A percentile compares a stretch with the other conserved stretches of the same genome.
Evolutionary conservation across 92 coral and sea anemone genomes (phyloP).

Genomic region (Siderastrea siderea): DNA sequence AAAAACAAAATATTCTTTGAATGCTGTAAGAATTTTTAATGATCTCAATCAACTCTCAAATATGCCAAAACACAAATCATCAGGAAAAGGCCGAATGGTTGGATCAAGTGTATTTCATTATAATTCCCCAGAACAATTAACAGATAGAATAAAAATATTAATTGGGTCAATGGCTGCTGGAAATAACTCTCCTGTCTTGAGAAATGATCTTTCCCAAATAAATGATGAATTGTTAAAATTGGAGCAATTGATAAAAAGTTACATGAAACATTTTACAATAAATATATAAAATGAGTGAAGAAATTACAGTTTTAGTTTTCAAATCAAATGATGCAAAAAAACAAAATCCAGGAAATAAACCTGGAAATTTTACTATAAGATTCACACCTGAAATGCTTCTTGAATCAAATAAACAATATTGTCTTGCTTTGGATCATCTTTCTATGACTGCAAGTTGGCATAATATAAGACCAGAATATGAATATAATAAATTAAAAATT

Average conservation of each 20-base stretch:
- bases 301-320: not conserved
- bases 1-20: too few species aligned
- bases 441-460: too few species aligned
- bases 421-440: too few species aligned
- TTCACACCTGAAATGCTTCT: not conserved
- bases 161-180: not conserved
- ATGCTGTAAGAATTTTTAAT: too few species aligned
- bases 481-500: conserved; percentile 3
- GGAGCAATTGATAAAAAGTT: not conserved
- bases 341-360: not conserved
- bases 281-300: not conserved
- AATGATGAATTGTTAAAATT: not conserved
- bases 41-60: too few species aligned
- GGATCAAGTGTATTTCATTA: too few species aligned
- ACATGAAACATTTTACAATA: too few species aligned
- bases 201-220: not conserved
- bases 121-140: too few species aligned
- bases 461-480: not conserved
- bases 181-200: not conserved
- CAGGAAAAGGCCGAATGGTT: too few species aligned
- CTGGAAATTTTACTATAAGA: not conserved
- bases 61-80: too few species aligned
- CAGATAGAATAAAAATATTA: not conserved
- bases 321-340: not conserved
- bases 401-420: too few species aligned